Base-by-base conservation (phyloP, 2,113 vertebrate genomes). In the Corydoras maculifer region DNA sequence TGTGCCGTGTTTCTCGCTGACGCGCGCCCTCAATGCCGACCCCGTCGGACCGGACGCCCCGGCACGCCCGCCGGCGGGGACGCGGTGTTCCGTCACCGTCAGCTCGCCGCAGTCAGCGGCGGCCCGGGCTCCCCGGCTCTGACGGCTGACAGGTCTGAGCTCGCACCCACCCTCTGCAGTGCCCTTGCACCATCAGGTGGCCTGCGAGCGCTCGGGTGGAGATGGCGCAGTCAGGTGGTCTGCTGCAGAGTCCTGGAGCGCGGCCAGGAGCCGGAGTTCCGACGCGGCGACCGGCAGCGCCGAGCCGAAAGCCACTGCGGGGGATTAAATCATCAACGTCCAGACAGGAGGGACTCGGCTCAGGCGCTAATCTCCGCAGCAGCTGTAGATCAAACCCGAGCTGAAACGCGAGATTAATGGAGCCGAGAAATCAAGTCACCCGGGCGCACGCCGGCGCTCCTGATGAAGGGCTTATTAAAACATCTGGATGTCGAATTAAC, bases 221-320 rank as follows among this genome's bases (percentile, higher is more conserved):
- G 10, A 57, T 69, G 67, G 55, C 59, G 67, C 67, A 69, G 67
- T 69, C 55, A 69, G 67, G 60, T 51, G 58, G 65, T 59, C 65
- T 77, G 72, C 75, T 75, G 78, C 72, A 75, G 65, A 15, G 72
- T 48, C 66, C 58, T 80, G 78, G 78, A 77, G 29, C 14, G 50
- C 3, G 57, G 75, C 75, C 75, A 77, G 68, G 14, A 66, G 63
- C 68, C 18, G 43, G 49, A 54, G 58, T 74, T 74, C 31, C 3
- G 64, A 78, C 68, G 69, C 77, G 75, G 43, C 65, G 61, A 64
- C 62, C 62, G 57, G 65, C 73, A 53, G 73, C 32, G 77, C 69
- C 72, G 15, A 72, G 53, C 65, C 43, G 15, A 10, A 49, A 64
- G 65, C 6, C 69, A 65, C 61, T 78, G 70, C 73, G 66, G 77